Conservation (phyloP, 2,113 vertebrate genomes). For the Phrynosoma blainvillii region DNA sequence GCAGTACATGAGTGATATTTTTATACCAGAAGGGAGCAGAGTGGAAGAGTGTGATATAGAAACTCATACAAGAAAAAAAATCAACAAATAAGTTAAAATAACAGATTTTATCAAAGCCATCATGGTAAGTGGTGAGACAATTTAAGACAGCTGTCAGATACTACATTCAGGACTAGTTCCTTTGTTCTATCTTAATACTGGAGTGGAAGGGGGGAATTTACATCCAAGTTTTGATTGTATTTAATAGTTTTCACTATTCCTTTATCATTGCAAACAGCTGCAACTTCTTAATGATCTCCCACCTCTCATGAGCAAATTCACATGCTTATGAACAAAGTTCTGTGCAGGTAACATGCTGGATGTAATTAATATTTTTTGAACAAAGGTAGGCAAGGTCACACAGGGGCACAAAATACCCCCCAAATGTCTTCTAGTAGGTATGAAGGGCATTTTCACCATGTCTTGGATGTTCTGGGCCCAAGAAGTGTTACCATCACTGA, state of each 20-base stretch:
- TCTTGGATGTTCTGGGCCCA: too few species aligned
- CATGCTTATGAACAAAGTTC: slow-evolving; percentile 49
- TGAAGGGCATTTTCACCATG: too few species aligned
- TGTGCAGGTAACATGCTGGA: not conserved
- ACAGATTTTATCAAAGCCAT: slow-evolving; percentile 47
- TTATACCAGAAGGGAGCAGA: not conserved
- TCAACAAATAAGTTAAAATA: slow-evolving; percentile 38
- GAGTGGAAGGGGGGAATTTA: slow-evolving; percentile 53
- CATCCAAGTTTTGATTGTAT: slow-evolving; percentile 64
- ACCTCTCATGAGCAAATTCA: slow-evolving; percentile 57
- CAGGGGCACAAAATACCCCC: too few species aligned
- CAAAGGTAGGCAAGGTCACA: too few species aligned
- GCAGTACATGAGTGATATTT: slow-evolving; percentile 49
- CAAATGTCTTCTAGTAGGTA: too few species aligned
- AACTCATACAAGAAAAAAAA: slow-evolving; percentile 40
- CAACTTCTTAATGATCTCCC: slow-evolving; percentile 59
- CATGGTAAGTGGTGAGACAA: slow-evolving; percentile 67
- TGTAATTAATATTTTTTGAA: not conserved
- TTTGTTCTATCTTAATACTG: slow-evolving; percentile 69
- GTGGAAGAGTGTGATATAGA: not conserved
- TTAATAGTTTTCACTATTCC: slow-evolving; percentile 60
- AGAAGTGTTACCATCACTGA: too few species aligned
- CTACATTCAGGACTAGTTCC: slow-evolving; percentile 60
- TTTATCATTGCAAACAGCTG: slow-evolving; percentile 67
- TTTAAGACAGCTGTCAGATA: slow-evolving; percentile 68